These are phyloP conservation scores for Lichenostomus cassidix DNA, from an alignment of 2,113 vertebrate genomes.

Conservation along the genomic window DNA sequence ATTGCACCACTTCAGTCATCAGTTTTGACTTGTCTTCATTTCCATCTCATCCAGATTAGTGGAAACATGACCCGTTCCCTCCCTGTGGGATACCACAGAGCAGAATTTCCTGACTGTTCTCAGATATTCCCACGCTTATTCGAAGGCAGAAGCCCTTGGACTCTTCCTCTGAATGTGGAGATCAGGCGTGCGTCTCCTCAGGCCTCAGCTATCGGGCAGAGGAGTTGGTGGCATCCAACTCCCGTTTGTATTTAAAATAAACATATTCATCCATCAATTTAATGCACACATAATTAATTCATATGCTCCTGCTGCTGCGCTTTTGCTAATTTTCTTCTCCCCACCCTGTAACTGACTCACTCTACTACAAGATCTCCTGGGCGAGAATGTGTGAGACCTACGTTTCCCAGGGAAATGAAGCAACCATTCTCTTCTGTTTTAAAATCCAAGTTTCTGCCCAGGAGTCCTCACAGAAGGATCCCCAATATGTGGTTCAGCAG, in stretches of 20 bases:
- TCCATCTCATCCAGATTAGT: slow-evolving; percentile 21
- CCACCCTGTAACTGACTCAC: not conserved
- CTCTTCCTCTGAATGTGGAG: not conserved
- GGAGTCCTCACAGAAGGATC: not conserved
- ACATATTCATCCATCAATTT: slow-evolving; percentile 10
- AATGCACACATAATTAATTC: slow-evolving; percentile 24
- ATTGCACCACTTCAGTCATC: slow-evolving; percentile 51
- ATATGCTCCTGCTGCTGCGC: not conserved
- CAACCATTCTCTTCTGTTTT: not conserved
- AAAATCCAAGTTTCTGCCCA: not conserved
- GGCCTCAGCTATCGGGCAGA: not conserved
- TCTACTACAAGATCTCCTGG: not conserved
- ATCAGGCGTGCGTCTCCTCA: not conserved
- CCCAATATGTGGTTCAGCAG: not conserved
- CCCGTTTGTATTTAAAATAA: slow-evolving; percentile 42
- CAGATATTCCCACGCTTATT: slow-evolving; percentile 21
- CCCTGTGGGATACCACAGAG: not conserved
- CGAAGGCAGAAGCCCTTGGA: not conserved
- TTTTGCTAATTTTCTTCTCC: not conserved
- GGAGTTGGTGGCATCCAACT: not conserved
- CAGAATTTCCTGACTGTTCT: not conserved
- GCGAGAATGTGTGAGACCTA: not conserved
- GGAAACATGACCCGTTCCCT: slow-evolving; percentile 29
- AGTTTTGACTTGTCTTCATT: slow-evolving; percentile 53
- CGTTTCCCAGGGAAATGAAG: slow-evolving; percentile 51